A percentile compares a stretch with the other conserved stretches of the same genome.
Evolutionary conservation across 2,113 vertebrate species (phyloP).

Genomic region (Myiagra hebetior): DNA sequence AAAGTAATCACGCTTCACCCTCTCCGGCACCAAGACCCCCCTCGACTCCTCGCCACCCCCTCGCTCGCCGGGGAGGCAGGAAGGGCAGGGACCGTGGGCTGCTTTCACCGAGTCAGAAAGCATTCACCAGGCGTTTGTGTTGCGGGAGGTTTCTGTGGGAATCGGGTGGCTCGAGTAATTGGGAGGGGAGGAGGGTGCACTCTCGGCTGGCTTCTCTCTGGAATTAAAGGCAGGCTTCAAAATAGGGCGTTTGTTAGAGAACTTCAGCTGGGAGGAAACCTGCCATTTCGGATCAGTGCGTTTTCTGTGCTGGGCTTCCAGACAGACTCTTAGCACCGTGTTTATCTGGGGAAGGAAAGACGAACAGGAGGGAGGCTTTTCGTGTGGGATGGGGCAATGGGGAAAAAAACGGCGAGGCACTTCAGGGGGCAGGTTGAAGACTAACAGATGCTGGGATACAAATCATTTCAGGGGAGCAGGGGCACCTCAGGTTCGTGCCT

Average conservation of each 20-base stretch:
- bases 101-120: conserved; percentile 17
- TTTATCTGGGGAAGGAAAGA: neutral
- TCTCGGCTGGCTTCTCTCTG: neutral
- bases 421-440: neutral
- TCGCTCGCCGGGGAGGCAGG: neutral
- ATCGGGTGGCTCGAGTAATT: neutral
- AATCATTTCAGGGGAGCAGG: neutral
- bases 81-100: conserved; percentile 24
- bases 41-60: neutral
- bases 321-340: neutral
- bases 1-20: neutral
- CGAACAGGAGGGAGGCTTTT: neutral
- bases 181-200: neutral
- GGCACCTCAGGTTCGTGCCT: neutral
- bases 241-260: neutral
- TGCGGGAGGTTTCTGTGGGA: conserved; percentile 21
- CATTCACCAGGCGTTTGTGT: neutral
- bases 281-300: conserved; percentile 21
- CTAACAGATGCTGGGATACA: neutral
- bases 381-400: neutral
- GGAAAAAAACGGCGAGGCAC: neutral
- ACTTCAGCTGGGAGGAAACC: neutral
- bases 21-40: neutral
- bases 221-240: conserved; percentile 1
- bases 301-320: neutral